Percentiles rank a stretch among this genome's conserved stretches.
Conservation (phyloP, 2,888 invertebrate species). For the Tyria jacobaeae region DNA sequence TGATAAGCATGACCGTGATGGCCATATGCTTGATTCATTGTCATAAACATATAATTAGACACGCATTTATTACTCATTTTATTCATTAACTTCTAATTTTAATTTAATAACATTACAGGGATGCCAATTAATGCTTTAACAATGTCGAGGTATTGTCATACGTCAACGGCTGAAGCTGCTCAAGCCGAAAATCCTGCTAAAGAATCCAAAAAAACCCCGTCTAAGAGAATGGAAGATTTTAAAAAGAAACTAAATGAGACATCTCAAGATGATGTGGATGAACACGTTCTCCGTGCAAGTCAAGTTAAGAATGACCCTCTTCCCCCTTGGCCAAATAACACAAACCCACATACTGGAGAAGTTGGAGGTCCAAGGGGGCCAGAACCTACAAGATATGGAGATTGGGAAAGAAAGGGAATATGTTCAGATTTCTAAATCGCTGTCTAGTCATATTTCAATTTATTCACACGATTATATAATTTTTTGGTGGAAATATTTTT, state of each 20-base stretch:
- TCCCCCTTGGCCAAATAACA: constrained; percentile 93
- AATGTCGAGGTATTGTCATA: constrained; percentile 55
- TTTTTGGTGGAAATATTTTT: background rate
- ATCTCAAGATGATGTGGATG: constrained; percentile 91
- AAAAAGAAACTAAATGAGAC: constrained; percentile 91
- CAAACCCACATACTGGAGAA: constrained; percentile 97
- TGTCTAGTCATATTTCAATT: background rate
- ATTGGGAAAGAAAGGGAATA: constrained; percentile 99
- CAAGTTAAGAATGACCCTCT: constrained; percentile 94
- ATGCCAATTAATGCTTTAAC: constrained; percentile 16
- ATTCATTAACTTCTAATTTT: too few species aligned
- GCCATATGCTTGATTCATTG: too few species aligned
- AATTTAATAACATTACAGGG: too few species aligned
- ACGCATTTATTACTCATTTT: too few species aligned
- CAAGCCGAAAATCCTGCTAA: constrained; percentile 15
- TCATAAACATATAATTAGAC: too few species aligned
- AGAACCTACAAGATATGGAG: constrained; percentile 99
- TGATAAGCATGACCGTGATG: too few species aligned
- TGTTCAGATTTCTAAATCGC: constrained; percentile 95
- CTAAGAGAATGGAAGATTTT: constrained; percentile 88
- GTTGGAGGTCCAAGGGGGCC: constrained; percentile 98
- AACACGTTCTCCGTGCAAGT: constrained; percentile 82
- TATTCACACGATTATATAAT: too few species aligned
- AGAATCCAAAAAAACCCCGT: constrained; percentile 60
- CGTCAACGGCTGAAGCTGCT: constrained; percentile 48